Conservation (phyloP, 37 sponge, comb jelly and placozoan genomes). For the Cliona cf. orientalis region DNA sequence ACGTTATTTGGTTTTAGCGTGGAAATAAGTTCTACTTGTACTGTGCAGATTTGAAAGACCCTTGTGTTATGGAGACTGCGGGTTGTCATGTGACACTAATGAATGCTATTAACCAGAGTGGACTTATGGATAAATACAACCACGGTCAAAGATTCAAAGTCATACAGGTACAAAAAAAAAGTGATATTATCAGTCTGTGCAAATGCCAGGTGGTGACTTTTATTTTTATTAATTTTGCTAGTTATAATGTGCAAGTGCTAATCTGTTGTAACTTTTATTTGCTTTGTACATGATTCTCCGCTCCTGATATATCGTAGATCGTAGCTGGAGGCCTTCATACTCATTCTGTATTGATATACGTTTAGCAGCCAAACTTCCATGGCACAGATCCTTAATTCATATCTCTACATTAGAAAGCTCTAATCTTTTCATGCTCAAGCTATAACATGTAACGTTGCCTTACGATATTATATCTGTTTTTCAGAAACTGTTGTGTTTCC, state of each 20-base stretch:
- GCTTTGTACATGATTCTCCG: background rate
- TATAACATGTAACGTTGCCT: no score
- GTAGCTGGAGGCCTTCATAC: background rate
- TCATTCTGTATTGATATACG: conserved; percentile 3
- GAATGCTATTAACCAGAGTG: conserved; percentile 45
- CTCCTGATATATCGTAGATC: background rate
- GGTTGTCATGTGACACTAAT: conserved; percentile 38
- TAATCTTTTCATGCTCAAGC: no score
- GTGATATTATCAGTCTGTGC: background rate
- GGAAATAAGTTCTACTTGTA: background rate
- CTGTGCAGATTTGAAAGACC: conserved; percentile 20
- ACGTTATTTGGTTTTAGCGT: background rate
- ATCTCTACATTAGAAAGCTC: no score
- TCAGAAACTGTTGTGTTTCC: conserved; percentile 57
- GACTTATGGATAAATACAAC: conserved; percentile 27
- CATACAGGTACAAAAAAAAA: background rate
- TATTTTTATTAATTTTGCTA: background rate
- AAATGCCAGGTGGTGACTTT: background rate
- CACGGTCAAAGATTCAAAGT: conserved; percentile 2
- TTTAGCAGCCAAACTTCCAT: no score
- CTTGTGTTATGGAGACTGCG: conserved; percentile 37
- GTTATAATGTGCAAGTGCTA: background rate
- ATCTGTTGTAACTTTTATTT: background rate
- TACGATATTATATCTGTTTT: background rate
- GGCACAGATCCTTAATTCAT: no score